A percentile compares a stretch with the other conserved stretches of the same genome.
Evolutionary conservation across 2,888 invertebrate species (phyloP).

Genomic region (Lasioglossum oenotherae): DNA sequence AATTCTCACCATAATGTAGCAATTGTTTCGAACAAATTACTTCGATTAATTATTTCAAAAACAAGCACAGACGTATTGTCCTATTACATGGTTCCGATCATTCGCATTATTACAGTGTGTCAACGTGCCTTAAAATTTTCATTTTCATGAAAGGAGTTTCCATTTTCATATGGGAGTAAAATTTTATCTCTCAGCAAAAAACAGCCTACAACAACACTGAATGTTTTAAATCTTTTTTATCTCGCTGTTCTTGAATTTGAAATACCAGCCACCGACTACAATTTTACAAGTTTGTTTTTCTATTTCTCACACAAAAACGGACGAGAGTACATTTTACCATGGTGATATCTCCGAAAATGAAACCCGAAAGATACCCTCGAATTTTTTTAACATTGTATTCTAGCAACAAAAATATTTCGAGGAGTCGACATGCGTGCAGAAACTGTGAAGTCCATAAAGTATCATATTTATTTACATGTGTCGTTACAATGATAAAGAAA

Average conservation of each 20-base stretch:
- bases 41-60: neutral
- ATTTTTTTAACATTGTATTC: neutral
- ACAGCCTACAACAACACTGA: neutral
- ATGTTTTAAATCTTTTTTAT: slow-evolving; percentile 1
- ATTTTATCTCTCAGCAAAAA: neutral
- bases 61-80: neutral
- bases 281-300: neutral
- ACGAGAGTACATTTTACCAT: neutral
- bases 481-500: no score
- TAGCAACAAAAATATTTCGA: neutral
- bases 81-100: neutral
- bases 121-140: neutral
- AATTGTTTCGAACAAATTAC: neutral
- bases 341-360: neutral
- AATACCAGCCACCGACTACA: neutral
- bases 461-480: no score
- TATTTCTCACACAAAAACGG: neutral
- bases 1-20: neutral
- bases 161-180: neutral
- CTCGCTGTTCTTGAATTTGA: neutral
- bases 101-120: neutral
- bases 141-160: neutral
- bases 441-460: no score
- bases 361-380: neutral
- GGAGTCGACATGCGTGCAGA: no score